Evolutionary conservation across 2,113 vertebrate species (phyloP).

Genomic region (Poeciliopsis retropinna): DNA sequence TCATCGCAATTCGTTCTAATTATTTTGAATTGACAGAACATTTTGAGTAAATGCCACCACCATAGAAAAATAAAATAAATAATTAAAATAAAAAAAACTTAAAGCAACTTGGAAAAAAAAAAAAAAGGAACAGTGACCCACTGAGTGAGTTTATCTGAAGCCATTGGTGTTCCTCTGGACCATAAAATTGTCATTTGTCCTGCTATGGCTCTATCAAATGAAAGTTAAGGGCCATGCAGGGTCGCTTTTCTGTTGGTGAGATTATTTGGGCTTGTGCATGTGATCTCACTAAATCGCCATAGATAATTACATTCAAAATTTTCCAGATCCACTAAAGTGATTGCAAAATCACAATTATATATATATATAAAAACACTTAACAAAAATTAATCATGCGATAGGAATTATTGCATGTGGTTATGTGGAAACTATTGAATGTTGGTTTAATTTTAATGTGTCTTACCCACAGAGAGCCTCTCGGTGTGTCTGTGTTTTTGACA

Average conservation of each 20-base stretch:
- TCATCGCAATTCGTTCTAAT: neutral
- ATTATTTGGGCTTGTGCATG: conserved; percentile 69
- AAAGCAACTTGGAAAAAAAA: conserved; percentile 62
- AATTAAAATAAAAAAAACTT: conserved; percentile 2
- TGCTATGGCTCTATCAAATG: conserved; percentile 79
- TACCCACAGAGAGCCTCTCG: conserved; percentile 20
- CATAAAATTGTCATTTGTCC: conserved; percentile 82
- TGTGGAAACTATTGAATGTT: neutral
- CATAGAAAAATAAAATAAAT: conserved; percentile 21
- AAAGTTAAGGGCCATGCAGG: conserved; percentile 71
- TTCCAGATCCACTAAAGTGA: conserved; percentile 26
- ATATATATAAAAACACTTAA: neutral
- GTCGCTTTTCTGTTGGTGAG: conserved; percentile 54
- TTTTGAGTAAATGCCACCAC: conserved; percentile 13
- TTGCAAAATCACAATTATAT: conserved; percentile 25
- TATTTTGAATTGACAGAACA: neutral
- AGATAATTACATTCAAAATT: conserved; percentile 75
- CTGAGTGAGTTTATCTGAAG: conserved; percentile 77
- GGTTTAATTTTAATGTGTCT: conserved; percentile 17
- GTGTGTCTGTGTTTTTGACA: conserved; percentile 33
- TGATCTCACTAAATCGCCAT: conserved; percentile 71
- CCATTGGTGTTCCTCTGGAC: conserved; percentile 74
- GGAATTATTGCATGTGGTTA: conserved; percentile 22
- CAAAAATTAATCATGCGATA: conserved; percentile 31
- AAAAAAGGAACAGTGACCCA: conserved; percentile 72